These are phyloP conservation scores for Habrosyne pyritoides DNA, from an alignment of 2,888 invertebrate genomes.

Conservation along the genomic window DNA sequence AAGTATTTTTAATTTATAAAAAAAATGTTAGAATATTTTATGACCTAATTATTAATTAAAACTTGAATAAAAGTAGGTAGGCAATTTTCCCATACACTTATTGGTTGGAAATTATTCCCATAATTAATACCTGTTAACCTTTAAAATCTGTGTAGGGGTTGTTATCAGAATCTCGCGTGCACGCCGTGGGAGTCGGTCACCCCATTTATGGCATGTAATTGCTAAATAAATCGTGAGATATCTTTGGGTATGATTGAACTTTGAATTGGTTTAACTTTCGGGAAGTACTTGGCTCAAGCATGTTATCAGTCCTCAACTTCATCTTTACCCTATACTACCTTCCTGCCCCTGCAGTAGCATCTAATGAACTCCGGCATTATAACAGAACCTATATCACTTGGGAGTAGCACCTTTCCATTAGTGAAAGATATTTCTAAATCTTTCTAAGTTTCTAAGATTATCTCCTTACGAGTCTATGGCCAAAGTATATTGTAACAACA, in stretches of 20 bases:
- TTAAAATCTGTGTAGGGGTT: slow-evolving; percentile 14
- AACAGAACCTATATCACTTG: too few relatives aligned
- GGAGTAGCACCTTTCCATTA: too few relatives aligned
- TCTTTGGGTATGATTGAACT: not conserved
- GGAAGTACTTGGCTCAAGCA: not conserved
- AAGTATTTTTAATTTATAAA: too few relatives aligned
- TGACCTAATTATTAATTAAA: too few relatives aligned
- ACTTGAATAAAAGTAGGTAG: not conserved
- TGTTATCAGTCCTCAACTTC: not conserved
- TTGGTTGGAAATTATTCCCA: slow-evolving; percentile 6
- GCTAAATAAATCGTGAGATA: slow-evolving; percentile 31
- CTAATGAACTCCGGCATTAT: too few relatives aligned
- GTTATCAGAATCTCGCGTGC: slow-evolving; percentile 55
- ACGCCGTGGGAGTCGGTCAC: slow-evolving; percentile 36
- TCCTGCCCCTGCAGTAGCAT: too few relatives aligned
- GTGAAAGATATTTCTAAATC: too few relatives aligned
- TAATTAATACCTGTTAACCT: slow-evolving; percentile 18
- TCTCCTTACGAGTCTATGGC: too few relatives aligned
- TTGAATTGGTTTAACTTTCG: not conserved
- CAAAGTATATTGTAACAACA: too few relatives aligned
- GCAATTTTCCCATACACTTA: slow-evolving; percentile 1
- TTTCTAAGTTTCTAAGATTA: too few relatives aligned
- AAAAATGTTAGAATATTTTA: too few relatives aligned
- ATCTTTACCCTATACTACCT: not conserved
- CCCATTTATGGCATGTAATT: slow-evolving; percentile 35